These are phyloP conservation scores for Tribolium castaneum DNA, from an alignment of 1,140 invertebrate species.

Conservation along the genomic window DNA sequence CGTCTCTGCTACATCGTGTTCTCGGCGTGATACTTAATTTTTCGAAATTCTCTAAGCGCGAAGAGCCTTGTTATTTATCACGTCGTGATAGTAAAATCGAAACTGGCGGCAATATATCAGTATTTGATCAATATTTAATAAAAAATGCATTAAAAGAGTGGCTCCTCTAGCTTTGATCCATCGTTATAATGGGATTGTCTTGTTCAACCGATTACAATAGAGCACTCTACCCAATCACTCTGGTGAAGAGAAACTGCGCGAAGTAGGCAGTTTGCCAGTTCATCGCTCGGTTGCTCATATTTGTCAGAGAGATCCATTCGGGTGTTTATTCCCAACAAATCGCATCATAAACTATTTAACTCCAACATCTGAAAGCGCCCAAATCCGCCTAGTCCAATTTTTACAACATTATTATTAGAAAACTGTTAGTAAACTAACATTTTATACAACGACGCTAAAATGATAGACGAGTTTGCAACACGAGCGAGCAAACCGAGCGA, in stretches of 20 bases:
- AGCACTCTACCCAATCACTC: conserved; percentile 59
- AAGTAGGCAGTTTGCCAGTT: conserved; percentile 44
- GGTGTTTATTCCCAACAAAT: conserved; percentile 8
- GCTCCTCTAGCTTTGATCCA: conserved; percentile 46
- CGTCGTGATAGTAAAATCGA: conserved; percentile 9
- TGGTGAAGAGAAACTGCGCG: conserved; percentile 37
- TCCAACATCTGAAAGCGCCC: neutral
- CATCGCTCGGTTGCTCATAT: conserved; percentile 31
- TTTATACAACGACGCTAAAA: no score
- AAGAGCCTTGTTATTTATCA: conserved; percentile 5
- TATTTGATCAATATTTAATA: conserved; percentile 44
- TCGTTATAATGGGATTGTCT: conserved; percentile 50
- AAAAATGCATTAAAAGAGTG: conserved; percentile 45
- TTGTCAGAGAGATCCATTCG: conserved; percentile 16
- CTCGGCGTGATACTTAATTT: neutral
- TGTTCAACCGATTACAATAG: conserved; percentile 63
- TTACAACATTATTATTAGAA: no score
- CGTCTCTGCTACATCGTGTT: conserved; percentile 1
- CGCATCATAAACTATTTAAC: conserved; percentile 1
- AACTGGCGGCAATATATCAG: conserved; percentile 24
- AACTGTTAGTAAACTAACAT: no score
- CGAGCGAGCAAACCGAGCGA: no score
- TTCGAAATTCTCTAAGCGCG: neutral
- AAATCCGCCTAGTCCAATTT: neutral
- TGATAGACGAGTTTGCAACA: no score